Evolutionary conservation across 1,140 invertebrate species (phyloP), one percentile per base, ranked within the genome.

Genomic region (Sycophaga agraensis): DNA sequence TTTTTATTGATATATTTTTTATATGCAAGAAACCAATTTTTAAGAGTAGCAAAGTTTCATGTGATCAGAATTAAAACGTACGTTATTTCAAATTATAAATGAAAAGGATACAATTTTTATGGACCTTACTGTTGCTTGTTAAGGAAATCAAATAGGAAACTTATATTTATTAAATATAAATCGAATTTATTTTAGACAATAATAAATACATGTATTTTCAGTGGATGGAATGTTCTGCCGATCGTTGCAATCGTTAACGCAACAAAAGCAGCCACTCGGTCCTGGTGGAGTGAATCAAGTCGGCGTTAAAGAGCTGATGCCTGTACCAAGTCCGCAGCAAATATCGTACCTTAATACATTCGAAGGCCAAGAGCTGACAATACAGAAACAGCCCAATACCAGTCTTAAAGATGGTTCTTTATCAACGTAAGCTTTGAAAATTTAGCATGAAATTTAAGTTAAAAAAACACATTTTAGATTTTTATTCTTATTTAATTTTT

Each of bases 281-380:
- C 56, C 62, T n/a, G 75, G 73, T 53, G 57, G 73, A 26, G 79
- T 78, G 11, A 78, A 78, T 35, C 55, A 53, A 59, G 53, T 58
- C 22, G 76, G 81, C 14, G 83, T 82, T 17, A 91, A 93, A 80
- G 92, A 94, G 79, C 82, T 97, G 64, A 96, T 97, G 92, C 94
- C 94, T 42, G 94, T 96, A 65, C 95, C 94, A 62, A 96, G 94
- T 56, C 94, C 95, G 26, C 94, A 96, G 80, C 93, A 96, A 85
- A 96, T 97, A 75, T 93, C 94, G 69, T 97, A 96, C 84, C 85
- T 96, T 62, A 96, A 94, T 84, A 89, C 93, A 60, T 96, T 97
- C 81, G 94, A 97, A 84, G 94, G 94, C 45, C 94, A 97, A 84
- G 95, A 97, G 83, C 81, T 97, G 65, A 96, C 94, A 54, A 97